phyloP scores from a whole-genome alignment of 64 coral and sea anemone species.

The Hydrozoanthus tunicans region DNA sequence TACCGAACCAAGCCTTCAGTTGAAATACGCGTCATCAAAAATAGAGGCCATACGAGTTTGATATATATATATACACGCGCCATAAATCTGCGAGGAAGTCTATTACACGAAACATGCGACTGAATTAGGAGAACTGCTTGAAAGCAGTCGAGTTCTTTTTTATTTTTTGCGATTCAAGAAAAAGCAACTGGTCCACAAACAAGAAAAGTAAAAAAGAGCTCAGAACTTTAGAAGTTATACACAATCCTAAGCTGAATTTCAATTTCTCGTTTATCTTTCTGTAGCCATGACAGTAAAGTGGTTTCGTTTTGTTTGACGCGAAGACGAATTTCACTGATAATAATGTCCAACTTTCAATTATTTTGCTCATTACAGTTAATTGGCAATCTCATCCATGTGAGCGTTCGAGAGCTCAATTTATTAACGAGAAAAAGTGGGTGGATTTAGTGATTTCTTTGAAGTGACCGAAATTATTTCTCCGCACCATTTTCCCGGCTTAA shows the following conservation, averaged over 20 bases:
- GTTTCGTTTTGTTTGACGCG: background rate
- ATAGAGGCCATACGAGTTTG: background rate
- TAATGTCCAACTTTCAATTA: constrained; percentile 1
- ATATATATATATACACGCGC: background rate
- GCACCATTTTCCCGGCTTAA: no score
- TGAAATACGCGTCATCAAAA: background rate
- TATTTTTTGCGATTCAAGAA: background rate
- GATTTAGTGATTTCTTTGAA: constrained; percentile 27
- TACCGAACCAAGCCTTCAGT: background rate
- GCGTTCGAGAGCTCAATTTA: background rate
- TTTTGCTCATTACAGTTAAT: constrained; percentile 26
- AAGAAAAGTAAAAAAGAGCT: background rate
- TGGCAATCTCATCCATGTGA: constrained; percentile 16
- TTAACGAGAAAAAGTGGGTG: background rate
- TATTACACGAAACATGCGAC: background rate
- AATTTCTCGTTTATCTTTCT: background rate
- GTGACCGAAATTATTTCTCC: background rate
- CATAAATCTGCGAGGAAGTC: constrained; percentile 1
- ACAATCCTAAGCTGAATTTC: background rate
- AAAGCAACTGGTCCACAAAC: background rate
- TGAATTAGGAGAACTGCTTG: background rate
- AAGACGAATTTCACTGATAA: constrained; percentile 16
- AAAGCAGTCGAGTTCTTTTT: background rate
- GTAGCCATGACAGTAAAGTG: background rate
- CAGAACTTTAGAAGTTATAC: background rate